These are phyloP conservation scores for Entomobrya proxima DNA, from an alignment of 2,888 invertebrate species.

Conservation along the genomic window DNA sequence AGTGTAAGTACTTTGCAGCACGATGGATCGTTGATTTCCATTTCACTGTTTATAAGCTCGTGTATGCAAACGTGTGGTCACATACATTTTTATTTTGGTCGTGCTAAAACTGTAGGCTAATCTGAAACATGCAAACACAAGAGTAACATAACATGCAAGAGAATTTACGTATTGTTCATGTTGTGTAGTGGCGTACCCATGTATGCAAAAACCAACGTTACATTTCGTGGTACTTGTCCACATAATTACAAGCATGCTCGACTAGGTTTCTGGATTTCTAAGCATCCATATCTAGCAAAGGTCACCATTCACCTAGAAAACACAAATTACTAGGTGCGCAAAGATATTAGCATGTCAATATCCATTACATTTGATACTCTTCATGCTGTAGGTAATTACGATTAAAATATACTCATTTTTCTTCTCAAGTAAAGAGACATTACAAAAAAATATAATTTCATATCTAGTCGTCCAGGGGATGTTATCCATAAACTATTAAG, in stretches of 20 bases:
- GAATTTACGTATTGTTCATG: neutral
- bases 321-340: neutral
- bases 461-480: neutral
- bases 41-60: slow-evolving; percentile 5
- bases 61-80: neutral
- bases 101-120: neutral
- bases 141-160: neutral
- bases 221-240: too few relatives aligned
- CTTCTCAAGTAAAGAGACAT: neutral
- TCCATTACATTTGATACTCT: slow-evolving; percentile 23
- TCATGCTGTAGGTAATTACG: slow-evolving; percentile 16
- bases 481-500: neutral
- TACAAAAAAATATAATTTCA: neutral
- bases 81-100: neutral
- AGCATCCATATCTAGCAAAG: too few relatives aligned
- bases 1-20: slow-evolving; percentile 30
- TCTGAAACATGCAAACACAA: neutral
- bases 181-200: too few relatives aligned
- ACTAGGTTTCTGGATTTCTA: too few relatives aligned
- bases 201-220: too few relatives aligned
- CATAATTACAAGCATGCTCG: too few relatives aligned
- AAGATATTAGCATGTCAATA: slow-evolving; percentile 33
- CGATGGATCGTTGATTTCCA: slow-evolving; percentile 31
- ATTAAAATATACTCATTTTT: slow-evolving; percentile 14
- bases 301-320: too few relatives aligned